Conservation (phyloP, 2,113 vertebrate genomes). For the Drymodes brunneopygia region DNA sequence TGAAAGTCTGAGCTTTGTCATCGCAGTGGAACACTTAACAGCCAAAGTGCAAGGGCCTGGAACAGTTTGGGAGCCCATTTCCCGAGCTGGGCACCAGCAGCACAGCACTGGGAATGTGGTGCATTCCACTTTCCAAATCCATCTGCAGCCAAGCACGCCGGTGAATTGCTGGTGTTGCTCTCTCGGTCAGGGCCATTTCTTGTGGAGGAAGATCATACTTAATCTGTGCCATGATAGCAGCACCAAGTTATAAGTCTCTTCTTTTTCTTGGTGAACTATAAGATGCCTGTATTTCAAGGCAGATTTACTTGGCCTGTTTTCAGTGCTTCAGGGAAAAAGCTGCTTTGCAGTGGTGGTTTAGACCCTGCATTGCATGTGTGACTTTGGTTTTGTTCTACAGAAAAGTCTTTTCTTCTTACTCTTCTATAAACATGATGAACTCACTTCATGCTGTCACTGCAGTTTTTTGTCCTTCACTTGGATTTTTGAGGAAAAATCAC, state of each 20-base stretch:
- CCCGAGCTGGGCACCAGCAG: background rate
- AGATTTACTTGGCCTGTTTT: background rate
- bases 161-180: background rate
- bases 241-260: background rate
- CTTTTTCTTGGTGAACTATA: background rate
- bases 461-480: background rate
- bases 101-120: background rate
- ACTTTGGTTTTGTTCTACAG: background rate
- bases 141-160: rapidly evolving
- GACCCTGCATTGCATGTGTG: background rate
- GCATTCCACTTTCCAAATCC: background rate
- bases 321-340: background rate
- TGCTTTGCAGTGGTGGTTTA: background rate
- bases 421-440: background rate
- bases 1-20: background rate
- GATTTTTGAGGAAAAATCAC: background rate
- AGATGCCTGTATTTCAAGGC: background rate
- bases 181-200: background rate
- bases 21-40: background rate
- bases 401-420: background rate
- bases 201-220: background rate
- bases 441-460: background rate
- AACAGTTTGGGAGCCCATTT: background rate
- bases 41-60: background rate
- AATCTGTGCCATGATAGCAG: background rate